These are phyloP conservation scores for Erethizon dorsatum DNA, from an alignment of 2,797 vertebrate genomes.

Conservation along the genomic window DNA sequence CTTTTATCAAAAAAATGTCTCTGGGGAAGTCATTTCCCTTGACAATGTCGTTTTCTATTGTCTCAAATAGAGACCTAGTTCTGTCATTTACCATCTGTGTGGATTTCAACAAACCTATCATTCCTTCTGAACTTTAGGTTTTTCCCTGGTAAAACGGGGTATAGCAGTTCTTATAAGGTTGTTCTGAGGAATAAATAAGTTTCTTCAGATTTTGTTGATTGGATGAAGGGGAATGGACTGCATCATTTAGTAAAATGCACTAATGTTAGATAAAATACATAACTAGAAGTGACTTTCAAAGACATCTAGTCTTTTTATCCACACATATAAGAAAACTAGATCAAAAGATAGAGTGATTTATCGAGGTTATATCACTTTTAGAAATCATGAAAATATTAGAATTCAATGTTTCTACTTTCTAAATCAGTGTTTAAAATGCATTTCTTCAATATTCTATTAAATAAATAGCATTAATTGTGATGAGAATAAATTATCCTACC, in stretches of 20 bases:
- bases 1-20: not conserved
- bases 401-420: not conserved
- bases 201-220: slow-evolving; percentile 6
- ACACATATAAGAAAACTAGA: slow-evolving; percentile 4
- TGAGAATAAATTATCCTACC: not conserved
- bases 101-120: not conserved
- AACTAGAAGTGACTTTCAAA: slow-evolving; percentile 13
- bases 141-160: not conserved
- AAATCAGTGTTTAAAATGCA: not conserved
- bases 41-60: not conserved
- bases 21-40: not conserved
- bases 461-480: not conserved
- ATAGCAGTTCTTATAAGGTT: not conserved
- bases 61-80: not conserved
- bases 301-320: not conserved
- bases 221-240: not conserved
- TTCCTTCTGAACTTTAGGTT: not conserved
- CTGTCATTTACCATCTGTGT: not conserved
- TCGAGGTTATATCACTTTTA: not conserved
- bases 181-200: not conserved
- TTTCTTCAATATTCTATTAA: slow-evolving; percentile 8
- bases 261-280: not conserved
- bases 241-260: not conserved
- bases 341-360: not conserved
- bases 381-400: not conserved